A percentile compares a stretch with the other conserved stretches of the same genome.
These are phyloP conservation scores for Stenurella melanura DNA, from an alignment of 2,888 invertebrate genomes.

Conservation along the genomic window DNA sequence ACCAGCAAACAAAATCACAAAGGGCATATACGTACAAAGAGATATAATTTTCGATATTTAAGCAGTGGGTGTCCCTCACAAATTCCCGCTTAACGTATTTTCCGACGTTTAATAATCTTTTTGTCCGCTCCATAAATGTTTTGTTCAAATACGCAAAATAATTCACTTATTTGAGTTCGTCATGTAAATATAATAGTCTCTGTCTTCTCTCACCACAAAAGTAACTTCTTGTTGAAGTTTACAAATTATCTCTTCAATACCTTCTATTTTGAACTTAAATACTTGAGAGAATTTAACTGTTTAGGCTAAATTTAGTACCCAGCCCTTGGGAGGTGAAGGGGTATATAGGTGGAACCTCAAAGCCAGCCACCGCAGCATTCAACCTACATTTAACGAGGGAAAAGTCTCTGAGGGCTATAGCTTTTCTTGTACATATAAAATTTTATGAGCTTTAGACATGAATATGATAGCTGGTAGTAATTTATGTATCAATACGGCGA, in stretches of 20 bases:
- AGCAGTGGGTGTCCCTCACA: no score
- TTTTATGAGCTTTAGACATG: neutral
- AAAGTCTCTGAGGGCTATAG: conserved; percentile 1
- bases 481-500: neutral
- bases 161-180: no score
- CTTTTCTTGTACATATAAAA: conserved; percentile 4
- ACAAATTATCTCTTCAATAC: conserved; percentile 7
- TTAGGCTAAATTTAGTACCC: conserved; percentile 1
- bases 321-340: neutral
- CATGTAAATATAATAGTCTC: neutral
- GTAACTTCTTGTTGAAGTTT: neutral
- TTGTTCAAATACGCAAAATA: no score
- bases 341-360: neutral
- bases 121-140: no score
- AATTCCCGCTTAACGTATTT: no score
- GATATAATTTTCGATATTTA: no score
- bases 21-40: no score
- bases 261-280: neutral
- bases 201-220: neutral
- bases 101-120: no score
- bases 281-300: conserved; percentile 4
- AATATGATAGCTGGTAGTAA: neutral
- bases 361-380: neutral
- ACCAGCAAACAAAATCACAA: no score
- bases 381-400: conserved; percentile 7